Base-by-base conservation (phyloP, 2,113 vertebrate species). In the Mesembrinibis cayennensis region DNA sequence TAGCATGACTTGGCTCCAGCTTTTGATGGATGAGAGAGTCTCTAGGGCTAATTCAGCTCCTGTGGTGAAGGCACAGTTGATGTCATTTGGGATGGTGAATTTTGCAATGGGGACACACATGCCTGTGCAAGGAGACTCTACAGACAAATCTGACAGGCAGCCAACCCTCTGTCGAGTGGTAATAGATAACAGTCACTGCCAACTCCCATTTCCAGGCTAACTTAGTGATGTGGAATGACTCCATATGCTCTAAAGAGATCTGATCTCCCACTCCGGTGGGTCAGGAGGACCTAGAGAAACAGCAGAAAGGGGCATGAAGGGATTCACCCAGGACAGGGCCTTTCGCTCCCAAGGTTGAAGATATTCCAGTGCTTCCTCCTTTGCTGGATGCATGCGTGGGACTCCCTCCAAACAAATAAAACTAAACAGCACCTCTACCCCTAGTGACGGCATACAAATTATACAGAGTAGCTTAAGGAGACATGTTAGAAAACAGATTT, bases 221-320 rank as follows among this genome's bases (percentile, higher is more conserved):
- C 85, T 81, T 94, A 96, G 91, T 88, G 93, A 96, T 90, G 94
- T 95, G 94, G 94, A 97, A 97, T 96, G 91, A 82, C 78, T 97
- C 94, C 95, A 78, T 95, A 97, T 97, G 96, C 50, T 95, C 82
- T 81, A 52, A 77, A 73, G 58, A 93, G 89, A 82, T 34, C 84
- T 38, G 82, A 50, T 86, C 85, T 90, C 93, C 76, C 74, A 27
- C 47, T 88, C 47, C 2, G 0, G 29, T 70, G 88, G 93, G 87
- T 92, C 93, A 93, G 38, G 44, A 91, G 63, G 53, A 81, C 74
- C 58, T 44, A 55, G 53, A 87, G 71, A 83, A 3, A 7, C 62
- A 83, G 27, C 0, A 2, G 55, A 78, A 67, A 85, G 74, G 58
- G n/a, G 11, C 62, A 85, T 38, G 55, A 74, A 73, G 18, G 38